Evolutionary conservation across 2,113 vertebrate species (phyloP).

Genomic region (Circaetus gallicus): DNA sequence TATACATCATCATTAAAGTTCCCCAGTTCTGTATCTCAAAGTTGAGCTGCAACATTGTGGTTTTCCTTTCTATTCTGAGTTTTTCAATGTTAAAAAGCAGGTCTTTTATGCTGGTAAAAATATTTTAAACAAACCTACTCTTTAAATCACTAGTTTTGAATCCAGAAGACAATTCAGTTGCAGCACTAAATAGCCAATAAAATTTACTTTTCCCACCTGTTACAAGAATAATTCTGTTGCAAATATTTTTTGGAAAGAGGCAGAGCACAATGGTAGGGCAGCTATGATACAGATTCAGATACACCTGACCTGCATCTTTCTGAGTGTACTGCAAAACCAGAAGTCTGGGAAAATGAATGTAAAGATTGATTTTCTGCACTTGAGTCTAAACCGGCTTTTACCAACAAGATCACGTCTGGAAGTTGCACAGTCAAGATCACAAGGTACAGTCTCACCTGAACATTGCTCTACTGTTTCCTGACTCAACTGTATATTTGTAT

Average conservation of each 20-base stretch:
- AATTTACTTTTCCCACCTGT: fast-evolving
- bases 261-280: not conserved
- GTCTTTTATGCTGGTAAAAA: not conserved
- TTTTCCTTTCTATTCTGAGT: not conserved
- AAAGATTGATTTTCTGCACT: not conserved
- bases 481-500: not conserved
- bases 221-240: not conserved
- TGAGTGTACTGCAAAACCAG: not conserved
- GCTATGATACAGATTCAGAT: not conserved
- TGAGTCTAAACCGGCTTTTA: not conserved
- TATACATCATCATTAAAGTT: not conserved
- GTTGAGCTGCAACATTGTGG: not conserved
- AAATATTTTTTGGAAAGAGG: not conserved
- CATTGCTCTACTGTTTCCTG: not conserved
- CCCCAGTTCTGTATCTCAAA: not conserved
- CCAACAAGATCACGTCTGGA: not conserved
- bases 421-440: not conserved
- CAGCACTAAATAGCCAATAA: not conserved
- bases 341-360: not conserved
- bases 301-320: not conserved
- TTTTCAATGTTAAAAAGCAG: not conserved
- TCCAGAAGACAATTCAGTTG: not conserved
- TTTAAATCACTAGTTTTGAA: not conserved
- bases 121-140: not conserved
- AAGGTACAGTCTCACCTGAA: not conserved